Base-by-base conservation (phyloP, 2,113 vertebrate genomes). In the Cnemophilus loriae region DNA sequence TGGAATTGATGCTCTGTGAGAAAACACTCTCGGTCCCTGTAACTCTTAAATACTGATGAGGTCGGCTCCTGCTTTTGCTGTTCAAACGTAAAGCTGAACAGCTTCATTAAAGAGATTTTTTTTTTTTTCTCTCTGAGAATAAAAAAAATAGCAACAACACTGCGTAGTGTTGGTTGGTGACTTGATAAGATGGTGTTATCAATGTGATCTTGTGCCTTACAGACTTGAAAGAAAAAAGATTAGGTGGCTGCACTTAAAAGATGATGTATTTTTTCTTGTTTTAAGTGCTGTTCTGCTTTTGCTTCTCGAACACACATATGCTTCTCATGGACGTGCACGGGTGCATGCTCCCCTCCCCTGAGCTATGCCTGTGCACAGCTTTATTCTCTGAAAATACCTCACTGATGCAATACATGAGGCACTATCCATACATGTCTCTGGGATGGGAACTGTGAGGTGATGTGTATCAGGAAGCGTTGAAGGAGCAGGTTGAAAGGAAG, bases 1-100 rank as follows among this genome's bases (percentile, higher is more conserved):
- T 96, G 97, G 97, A 97, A 97, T 97, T 88, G 97, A 97, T 96
- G 95, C 89, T 96, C 57, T 60, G 84, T 5, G 68, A 86, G 93
- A 95, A 96, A 97, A 97, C 86, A 86, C 77, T 97, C 88, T 90
- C 3, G 3, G 91, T 77, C 87, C 47, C 95, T 84, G 73, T 91
- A 95, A 89, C 79, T 95, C 93, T 92, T 95, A 88, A 96, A 84
- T 85, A 74, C 93, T 64, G 61, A 93, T 96, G 95, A 96, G 94
- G 94, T 97, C 28, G 6, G 85, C 56, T 49, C 63, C 78, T 90
- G 77, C 41, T 68, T 88, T 93, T 65, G 53, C 83, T 90, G 86
- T 93, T 90, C 73, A 26, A 67, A 96, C 91, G 60, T 55, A 70
- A 95, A 39, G 47, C 63, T 90, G 49, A 96, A 98, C 94, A 97